A percentile compares a stretch with the other conserved stretches of the same genome.
Conservation (phyloP, 2,888 invertebrate genomes). For the Subacronicta megacephala region DNA sequence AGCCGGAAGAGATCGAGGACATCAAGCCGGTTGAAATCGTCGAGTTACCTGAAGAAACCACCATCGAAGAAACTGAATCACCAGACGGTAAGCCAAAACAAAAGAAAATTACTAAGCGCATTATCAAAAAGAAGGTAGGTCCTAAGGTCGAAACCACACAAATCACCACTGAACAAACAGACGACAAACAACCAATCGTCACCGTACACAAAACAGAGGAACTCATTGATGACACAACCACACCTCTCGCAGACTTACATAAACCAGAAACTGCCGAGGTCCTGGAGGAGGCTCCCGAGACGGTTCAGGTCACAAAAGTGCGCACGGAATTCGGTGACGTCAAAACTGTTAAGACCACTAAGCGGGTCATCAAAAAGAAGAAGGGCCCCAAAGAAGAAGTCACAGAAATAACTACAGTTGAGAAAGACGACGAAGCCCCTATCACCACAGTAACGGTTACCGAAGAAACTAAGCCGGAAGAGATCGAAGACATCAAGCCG, state of each 20-base stretch:
- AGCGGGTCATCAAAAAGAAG: slow-evolving; percentile 61
- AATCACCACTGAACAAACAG: slow-evolving; percentile 31
- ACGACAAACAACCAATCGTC: slow-evolving; percentile 18
- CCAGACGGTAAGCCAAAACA: slow-evolving; percentile 31
- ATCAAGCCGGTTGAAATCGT: not conserved
- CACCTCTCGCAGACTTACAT: not conserved
- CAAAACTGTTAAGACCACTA: slow-evolving; percentile 63
- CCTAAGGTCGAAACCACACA: slow-evolving; percentile 41
- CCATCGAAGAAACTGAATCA: slow-evolving; percentile 6
- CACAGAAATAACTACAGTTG: slow-evolving; percentile 53
- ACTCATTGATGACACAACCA: slow-evolving; percentile 18
- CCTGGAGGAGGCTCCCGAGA: slow-evolving; percentile 47
- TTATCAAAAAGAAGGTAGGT: slow-evolving; percentile 57
- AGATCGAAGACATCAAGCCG: slow-evolving; percentile 12
- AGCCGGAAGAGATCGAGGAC: not conserved
- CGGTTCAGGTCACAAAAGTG: slow-evolving; percentile 44
- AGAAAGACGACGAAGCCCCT: slow-evolving; percentile 67
- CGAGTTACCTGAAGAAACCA: slow-evolving; percentile 24
- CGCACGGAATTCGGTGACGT: slow-evolving; percentile 47
- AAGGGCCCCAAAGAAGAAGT: slow-evolving; percentile 57
- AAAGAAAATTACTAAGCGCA: slow-evolving; percentile 42
- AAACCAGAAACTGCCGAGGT: not conserved
- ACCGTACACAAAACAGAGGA: slow-evolving; percentile 32
- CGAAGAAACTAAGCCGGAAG: slow-evolving; percentile 56
- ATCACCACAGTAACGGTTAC: slow-evolving; percentile 53